These are phyloP conservation scores for Enteromius unitaeniatus DNA, from an alignment of 2,797 vertebrate genomes.

Conservation along the genomic window DNA sequence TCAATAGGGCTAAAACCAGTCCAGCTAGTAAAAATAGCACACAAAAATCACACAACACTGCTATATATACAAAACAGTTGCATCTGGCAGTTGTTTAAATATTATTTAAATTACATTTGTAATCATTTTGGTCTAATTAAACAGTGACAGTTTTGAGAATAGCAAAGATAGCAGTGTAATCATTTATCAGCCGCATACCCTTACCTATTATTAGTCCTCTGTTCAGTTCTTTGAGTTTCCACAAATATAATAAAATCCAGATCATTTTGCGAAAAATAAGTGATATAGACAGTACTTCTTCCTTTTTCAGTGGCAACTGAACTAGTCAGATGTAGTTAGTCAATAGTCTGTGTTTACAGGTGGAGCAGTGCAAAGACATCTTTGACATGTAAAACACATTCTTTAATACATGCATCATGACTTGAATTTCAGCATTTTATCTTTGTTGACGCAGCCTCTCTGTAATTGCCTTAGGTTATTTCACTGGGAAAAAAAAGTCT, in stretches of 20 bases:
- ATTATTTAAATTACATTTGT: too few relatives aligned
- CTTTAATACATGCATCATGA: too few relatives aligned
- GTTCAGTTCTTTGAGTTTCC: neutral
- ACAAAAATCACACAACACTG: neutral
- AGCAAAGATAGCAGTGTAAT: neutral
- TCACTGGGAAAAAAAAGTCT: too few relatives aligned
- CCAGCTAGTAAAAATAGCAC: neutral
- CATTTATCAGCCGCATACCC: neutral
- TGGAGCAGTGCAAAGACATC: too few relatives aligned
- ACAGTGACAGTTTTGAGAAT: neutral
- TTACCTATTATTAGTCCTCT: constrained; percentile 7
- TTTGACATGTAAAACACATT: too few relatives aligned
- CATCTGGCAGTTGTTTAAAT: neutral
- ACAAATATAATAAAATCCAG: neutral
- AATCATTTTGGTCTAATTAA: neutral
- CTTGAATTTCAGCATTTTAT: too few relatives aligned
- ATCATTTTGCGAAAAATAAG: neutral
- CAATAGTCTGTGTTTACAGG: too few relatives aligned
- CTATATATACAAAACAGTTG: neutral
- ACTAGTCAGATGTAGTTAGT: too few relatives aligned
- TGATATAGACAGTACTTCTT: neutral
- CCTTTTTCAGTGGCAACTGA: neutral
- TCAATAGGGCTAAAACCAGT: too few relatives aligned
- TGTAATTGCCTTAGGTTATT: too few relatives aligned
- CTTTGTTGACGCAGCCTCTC: too few relatives aligned